Evolutionary conservation across 2,888 invertebrate genomes (phyloP).

Genomic region (Tuberolachnus salignus): DNA sequence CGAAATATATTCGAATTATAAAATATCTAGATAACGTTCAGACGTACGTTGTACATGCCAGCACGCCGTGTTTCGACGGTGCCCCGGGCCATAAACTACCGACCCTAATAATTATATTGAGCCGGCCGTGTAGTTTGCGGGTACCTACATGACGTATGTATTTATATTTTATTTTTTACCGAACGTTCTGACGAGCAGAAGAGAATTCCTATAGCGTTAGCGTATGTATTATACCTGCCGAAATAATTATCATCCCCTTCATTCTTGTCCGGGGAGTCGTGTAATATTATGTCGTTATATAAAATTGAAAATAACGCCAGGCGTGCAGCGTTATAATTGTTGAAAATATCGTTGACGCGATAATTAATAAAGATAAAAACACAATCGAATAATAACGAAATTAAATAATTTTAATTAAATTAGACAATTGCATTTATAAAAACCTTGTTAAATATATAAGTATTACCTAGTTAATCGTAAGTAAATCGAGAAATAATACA

Average conservation of each 20-base stretch:
- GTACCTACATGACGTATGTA: not conserved
- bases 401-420: too few species aligned
- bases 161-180: constrained; percentile 10
- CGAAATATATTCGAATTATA: not conserved
- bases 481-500: too few species aligned
- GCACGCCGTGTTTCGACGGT: constrained; percentile 22
- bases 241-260: constrained; percentile 51
- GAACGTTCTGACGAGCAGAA: constrained; percentile 35
- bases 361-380: too few species aligned
- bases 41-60: constrained; percentile 6
- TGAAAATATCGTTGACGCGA: too few species aligned
- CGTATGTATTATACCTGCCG: too few species aligned
- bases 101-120: constrained; percentile 52
- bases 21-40: constrained; percentile 15
- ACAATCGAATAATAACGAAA: too few species aligned
- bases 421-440: too few species aligned
- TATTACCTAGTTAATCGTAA: too few species aligned
- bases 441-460: too few species aligned
- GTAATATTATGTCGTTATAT: too few species aligned
- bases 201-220: constrained; percentile 27
- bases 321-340: too few species aligned
- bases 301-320: too few species aligned
- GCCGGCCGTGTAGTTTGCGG: constrained; percentile 1
- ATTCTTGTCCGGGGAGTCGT: constrained; percentile 14
- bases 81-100: constrained; percentile 45